Evolutionary conservation across 1,140 invertebrate species (phyloP).

Genomic region (Lordiphosa mommai): DNA sequence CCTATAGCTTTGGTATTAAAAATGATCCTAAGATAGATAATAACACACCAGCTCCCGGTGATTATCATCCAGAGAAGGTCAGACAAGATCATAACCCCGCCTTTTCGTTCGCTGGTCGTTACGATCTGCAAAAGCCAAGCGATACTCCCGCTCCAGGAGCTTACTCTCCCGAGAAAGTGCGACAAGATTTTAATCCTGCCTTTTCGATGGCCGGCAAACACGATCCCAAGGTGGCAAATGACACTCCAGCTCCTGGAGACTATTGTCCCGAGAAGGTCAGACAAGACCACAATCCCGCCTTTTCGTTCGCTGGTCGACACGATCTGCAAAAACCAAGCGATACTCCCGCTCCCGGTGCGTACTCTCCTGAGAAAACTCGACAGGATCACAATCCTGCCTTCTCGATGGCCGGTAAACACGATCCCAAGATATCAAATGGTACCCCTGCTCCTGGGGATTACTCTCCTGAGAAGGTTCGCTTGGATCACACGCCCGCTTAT

Average conservation of each 20-base stretch:
- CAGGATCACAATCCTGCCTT: conserved; percentile 82
- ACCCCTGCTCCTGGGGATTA: conserved; percentile 83
- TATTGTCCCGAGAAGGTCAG: conserved; percentile 88
- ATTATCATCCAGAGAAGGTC: conserved; percentile 83
- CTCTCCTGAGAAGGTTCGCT: conserved; percentile 81
- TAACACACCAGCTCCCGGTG: conserved; percentile 81
- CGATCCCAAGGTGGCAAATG: conserved; percentile 81
- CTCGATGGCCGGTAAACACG: conserved; percentile 81
- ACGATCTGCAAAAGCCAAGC: conserved; percentile 78
- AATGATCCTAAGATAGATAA: conserved; percentile 37
- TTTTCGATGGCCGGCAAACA: conserved; percentile 83
- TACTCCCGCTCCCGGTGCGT: conserved; percentile 84
- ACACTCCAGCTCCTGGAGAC: conserved; percentile 85
- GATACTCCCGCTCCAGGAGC: conserved; percentile 83
- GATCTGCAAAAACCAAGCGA: conserved; percentile 83
- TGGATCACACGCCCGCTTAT: conserved; percentile 82
- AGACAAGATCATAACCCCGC: conserved; percentile 80
- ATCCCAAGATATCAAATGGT: conserved; percentile 80
- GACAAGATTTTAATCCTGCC: conserved; percentile 82
- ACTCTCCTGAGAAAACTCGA: conserved; percentile 82
- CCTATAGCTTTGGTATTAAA: conserved; percentile 71
- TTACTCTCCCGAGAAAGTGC: conserved; percentile 82
- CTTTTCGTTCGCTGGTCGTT: conserved; percentile 82
- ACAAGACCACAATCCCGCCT: conserved; percentile 80
- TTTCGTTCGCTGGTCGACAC: conserved; percentile 80